Evolutionary conservation across 2,888 invertebrate genomes (phyloP).

Genomic region (Ashinkailepas kermadecensis): DNA sequence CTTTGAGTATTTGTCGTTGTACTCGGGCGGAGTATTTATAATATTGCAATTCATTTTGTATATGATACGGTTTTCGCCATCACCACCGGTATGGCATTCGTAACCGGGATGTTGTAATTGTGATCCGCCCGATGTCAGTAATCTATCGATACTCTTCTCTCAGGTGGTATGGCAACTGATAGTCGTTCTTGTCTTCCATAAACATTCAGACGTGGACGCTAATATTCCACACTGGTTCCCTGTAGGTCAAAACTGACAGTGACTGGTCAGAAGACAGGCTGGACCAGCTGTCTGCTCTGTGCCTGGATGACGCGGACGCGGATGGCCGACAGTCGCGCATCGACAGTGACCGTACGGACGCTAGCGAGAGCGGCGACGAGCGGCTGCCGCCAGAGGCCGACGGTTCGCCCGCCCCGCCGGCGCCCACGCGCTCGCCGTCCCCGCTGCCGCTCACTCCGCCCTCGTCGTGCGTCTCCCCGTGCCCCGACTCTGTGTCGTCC

Average conservation of each 20-base stretch:
- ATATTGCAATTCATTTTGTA: too few species aligned
- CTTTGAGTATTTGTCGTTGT: too few species aligned
- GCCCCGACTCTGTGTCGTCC: constrained; percentile 2
- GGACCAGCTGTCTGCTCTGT: not conserved
- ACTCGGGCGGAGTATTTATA: too few species aligned
- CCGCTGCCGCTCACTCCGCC: constrained; percentile 8
- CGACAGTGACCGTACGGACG: not conserved
- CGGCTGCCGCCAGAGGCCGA: not conserved
- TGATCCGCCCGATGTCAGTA: too few species aligned
- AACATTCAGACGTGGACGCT: not conserved
- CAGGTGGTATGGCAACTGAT: too few species aligned
- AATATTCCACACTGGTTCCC: not conserved
- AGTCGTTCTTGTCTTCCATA: too few species aligned
- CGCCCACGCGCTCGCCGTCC: not conserved
- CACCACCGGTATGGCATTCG: too few species aligned
- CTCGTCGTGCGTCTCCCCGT: not conserved
- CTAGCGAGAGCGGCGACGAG: not conserved
- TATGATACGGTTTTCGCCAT: too few species aligned
- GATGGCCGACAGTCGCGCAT: not conserved
- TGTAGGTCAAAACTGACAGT: constrained; percentile 6
- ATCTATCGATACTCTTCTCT: too few species aligned
- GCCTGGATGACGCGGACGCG: not conserved
- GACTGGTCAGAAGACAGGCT: not conserved
- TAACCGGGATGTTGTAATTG: too few species aligned
- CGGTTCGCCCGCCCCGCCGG: not conserved